Evolutionary conservation across 2,888 invertebrate genomes (phyloP).

Genomic region (Rapana venosa): DNA sequence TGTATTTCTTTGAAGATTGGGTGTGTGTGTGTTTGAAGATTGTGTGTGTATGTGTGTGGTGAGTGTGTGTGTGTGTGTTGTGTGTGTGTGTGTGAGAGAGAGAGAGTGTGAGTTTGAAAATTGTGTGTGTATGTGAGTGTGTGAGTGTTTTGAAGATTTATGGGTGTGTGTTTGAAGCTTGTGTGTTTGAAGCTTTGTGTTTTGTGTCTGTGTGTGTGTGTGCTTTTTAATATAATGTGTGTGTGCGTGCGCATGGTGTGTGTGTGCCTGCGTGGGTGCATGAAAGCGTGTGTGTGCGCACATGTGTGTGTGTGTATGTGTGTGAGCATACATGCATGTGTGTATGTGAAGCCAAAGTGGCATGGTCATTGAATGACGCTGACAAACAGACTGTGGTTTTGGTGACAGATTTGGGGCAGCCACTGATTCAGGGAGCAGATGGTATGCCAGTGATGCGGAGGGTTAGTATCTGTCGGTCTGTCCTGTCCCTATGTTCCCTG

Average conservation of each 20-base stretch:
- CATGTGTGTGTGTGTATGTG: no score
- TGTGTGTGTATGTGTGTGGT: not conserved
- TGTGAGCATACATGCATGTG: no score
- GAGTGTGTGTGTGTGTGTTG: not conserved
- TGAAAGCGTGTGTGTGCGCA: no score
- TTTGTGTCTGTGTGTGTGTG: not conserved
- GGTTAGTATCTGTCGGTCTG: constrained; percentile 26
- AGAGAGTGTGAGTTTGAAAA: no score
- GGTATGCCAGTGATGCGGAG: constrained; percentile 48
- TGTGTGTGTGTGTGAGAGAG: not conserved
- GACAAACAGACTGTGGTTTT: not conserved
- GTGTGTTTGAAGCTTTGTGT: no score
- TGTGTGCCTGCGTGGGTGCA: no score
- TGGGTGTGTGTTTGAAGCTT: not conserved
- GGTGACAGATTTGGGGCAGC: constrained; percentile 48
- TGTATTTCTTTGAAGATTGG: not conserved
- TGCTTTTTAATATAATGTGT: no score
- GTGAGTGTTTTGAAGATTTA: not conserved
- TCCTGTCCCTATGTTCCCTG: not conserved
- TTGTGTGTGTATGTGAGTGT: not conserved
- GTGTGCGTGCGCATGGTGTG: no score
- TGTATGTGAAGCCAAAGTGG: no score
- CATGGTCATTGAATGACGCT: no score
- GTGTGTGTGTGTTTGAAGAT: not conserved
- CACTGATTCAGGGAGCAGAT: constrained; percentile 51